Conservation (phyloP, 1,140 invertebrate genomes). For the Trichogramma pretiosum region DNA sequence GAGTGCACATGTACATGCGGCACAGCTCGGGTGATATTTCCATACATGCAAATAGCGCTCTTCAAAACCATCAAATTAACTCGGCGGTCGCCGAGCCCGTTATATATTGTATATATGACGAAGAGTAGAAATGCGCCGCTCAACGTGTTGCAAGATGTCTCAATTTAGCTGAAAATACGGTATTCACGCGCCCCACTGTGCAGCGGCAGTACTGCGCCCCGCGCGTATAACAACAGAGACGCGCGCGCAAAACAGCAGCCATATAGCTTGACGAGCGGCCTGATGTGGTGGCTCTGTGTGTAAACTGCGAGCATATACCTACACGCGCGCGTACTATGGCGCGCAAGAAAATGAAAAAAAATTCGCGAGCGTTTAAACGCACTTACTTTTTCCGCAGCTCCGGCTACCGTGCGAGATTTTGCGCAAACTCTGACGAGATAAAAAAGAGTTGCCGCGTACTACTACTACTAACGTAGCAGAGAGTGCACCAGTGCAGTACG, state of each 20-base stretch:
- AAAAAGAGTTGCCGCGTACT: too few relatives aligned
- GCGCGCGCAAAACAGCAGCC: background rate
- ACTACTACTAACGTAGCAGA: too few relatives aligned
- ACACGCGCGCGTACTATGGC: too few relatives aligned
- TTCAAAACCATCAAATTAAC: slow-evolving; percentile 13
- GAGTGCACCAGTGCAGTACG: background rate
- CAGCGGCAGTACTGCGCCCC: too few relatives aligned
- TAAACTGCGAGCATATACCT: background rate
- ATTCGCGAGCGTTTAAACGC: slow-evolving; percentile 11
- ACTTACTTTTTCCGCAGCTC: background rate
- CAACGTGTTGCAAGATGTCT: slow-evolving; percentile 2
- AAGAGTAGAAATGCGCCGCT: too few relatives aligned
- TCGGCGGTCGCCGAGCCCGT: background rate
- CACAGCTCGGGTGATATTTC: background rate
- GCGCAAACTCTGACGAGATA: too few relatives aligned
- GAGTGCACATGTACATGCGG: too few relatives aligned
- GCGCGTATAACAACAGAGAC: too few relatives aligned
- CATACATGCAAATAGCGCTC: slow-evolving; percentile 6
- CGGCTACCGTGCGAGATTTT: too few relatives aligned
- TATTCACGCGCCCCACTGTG: background rate
- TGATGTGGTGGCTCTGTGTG: too few relatives aligned
- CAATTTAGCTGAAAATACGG: slow-evolving; percentile 16
- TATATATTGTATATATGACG: too few relatives aligned
- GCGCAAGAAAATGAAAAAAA: slow-evolving; percentile 5
- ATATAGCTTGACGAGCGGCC: too few relatives aligned